Percentiles rank a stretch among this genome's conserved stretches.
Evolutionary conservation across 1,140 invertebrate genomes (phyloP).

Genomic region (Ips typographus): DNA sequence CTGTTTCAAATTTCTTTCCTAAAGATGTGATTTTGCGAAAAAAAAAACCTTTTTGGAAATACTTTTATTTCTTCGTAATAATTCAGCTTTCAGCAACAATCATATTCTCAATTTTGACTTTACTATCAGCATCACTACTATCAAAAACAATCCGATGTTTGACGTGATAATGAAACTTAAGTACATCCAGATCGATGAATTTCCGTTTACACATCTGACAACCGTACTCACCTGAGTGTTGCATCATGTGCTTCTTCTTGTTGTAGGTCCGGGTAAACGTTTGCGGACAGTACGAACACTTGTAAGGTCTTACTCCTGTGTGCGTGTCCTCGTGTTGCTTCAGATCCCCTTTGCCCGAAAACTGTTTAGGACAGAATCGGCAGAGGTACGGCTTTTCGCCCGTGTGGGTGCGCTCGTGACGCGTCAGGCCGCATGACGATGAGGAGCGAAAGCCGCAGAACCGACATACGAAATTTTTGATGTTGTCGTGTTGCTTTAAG

Average conservation of each 20-base stretch:
- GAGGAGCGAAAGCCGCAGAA: slow-evolving; percentile 60
- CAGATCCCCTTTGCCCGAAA: slow-evolving; percentile 68
- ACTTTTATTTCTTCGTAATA: too few species aligned
- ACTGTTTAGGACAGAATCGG: slow-evolving; percentile 61
- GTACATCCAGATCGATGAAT: slow-evolving; percentile 36
- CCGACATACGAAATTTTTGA: slow-evolving; percentile 56
- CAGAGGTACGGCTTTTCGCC: slow-evolving; percentile 48
- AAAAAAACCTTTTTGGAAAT: too few species aligned
- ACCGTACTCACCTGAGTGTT: slow-evolving; percentile 35
- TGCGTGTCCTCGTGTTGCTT: slow-evolving; percentile 60
- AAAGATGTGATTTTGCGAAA: too few species aligned
- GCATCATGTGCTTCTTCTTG: slow-evolving; percentile 40
- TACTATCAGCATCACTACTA: too few species aligned
- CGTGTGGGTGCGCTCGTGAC: slow-evolving; percentile 49
- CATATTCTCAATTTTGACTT: too few species aligned
- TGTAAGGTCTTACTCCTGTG: slow-evolving; percentile 71
- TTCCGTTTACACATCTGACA: slow-evolving; percentile 38
- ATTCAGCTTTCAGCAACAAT: too few species aligned
- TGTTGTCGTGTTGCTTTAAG: slow-evolving; percentile 47
- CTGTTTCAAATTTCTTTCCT: not conserved
- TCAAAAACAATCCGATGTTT: not conserved
- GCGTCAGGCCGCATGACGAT: slow-evolving; percentile 50
- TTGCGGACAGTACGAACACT: slow-evolving; percentile 70
- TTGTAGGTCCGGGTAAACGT: slow-evolving; percentile 55
- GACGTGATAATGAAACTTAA: slow-evolving; percentile 16